These are phyloP conservation scores for Caenorhabditis sp. DNA, from an alignment of 2,888 invertebrate genomes.

Conservation along the genomic window DNA sequence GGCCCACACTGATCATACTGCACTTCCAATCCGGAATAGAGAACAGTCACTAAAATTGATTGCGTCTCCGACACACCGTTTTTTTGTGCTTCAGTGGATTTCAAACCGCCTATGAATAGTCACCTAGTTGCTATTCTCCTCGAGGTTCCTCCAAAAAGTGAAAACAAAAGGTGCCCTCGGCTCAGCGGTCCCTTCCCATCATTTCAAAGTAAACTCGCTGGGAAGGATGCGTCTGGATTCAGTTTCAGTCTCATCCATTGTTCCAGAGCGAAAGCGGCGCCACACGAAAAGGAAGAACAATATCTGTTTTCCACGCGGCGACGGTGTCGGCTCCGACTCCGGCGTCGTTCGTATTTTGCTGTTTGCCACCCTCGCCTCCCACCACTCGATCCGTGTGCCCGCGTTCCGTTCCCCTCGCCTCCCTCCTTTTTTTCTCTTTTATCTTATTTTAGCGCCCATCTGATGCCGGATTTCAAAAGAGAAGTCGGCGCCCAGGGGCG, in stretches of 20 bases:
- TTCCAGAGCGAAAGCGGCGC: background rate
- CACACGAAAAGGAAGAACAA: slow-evolving; percentile 31
- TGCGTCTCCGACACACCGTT: no score
- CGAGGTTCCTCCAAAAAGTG: slow-evolving; percentile 15
- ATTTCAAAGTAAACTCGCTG: no score
- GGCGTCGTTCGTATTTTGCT: slow-evolving; percentile 29
- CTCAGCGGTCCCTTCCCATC: background rate
- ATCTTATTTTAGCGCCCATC: slow-evolving; percentile 26
- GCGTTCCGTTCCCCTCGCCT: slow-evolving; percentile 12
- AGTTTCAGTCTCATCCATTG: slow-evolving; percentile 1
- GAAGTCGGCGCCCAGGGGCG: background rate
- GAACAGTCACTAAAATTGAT: no score
- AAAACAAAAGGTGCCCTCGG: slow-evolving; percentile 5
- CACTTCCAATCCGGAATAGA: background rate
- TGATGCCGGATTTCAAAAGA: slow-evolving; percentile 10
- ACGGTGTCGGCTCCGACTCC: background rate
- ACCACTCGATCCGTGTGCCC: slow-evolving; percentile 35
- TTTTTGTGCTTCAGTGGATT: no score
- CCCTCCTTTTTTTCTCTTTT: slow-evolving; percentile 7
- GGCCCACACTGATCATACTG: background rate
- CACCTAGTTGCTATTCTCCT: slow-evolving; percentile 28
- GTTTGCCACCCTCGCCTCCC: slow-evolving; percentile 54
- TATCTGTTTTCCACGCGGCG: slow-evolving; percentile 37
- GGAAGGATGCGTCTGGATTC: slow-evolving; percentile 1
- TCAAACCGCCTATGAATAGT: slow-evolving; percentile 37